phyloP scores from a whole-genome alignment of 2,113 vertebrate genomes.

The Pelecanus crispus region DNA sequence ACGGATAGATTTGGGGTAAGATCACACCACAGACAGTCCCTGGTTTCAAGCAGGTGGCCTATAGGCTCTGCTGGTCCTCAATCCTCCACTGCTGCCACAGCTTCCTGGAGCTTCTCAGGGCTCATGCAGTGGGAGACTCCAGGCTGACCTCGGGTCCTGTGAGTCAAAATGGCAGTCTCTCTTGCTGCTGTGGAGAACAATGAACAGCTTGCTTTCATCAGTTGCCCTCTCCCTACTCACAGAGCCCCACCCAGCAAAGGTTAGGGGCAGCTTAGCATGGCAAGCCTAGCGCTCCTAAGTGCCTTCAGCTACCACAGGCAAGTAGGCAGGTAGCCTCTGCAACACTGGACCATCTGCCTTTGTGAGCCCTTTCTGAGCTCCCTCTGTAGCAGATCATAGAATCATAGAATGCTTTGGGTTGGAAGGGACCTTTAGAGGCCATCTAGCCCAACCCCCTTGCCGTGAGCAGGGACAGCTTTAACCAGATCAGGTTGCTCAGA shows the following conservation, averaged over 20 bases:
- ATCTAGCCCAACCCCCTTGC: no score
- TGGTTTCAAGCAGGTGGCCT: neutral
- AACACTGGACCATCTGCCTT: neutral
- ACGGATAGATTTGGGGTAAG: neutral
- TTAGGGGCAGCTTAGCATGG: neutral
- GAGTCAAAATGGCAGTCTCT: neutral
- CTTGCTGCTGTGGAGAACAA: slow-evolving; percentile 5
- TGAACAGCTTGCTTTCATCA: neutral
- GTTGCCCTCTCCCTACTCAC: neutral
- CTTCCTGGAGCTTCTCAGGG: neutral
- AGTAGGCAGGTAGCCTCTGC: neutral
- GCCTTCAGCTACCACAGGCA: neutral
- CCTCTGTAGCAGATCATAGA: no score
- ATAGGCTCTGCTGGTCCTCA: neutral
- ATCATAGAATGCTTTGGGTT: no score
- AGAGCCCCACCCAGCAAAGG: neutral
- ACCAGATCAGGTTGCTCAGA: no score
- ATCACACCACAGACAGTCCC: neutral
- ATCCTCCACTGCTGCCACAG: neutral
- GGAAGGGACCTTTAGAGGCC: no score
- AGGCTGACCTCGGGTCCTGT: neutral
- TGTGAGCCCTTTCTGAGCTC: neutral
- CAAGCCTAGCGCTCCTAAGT: neutral
- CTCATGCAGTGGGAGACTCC: neutral
- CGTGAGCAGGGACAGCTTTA: no score